phyloP scores from a whole-genome alignment of 2,113 vertebrate genomes.

The Entomyzon cyanotis region DNA sequence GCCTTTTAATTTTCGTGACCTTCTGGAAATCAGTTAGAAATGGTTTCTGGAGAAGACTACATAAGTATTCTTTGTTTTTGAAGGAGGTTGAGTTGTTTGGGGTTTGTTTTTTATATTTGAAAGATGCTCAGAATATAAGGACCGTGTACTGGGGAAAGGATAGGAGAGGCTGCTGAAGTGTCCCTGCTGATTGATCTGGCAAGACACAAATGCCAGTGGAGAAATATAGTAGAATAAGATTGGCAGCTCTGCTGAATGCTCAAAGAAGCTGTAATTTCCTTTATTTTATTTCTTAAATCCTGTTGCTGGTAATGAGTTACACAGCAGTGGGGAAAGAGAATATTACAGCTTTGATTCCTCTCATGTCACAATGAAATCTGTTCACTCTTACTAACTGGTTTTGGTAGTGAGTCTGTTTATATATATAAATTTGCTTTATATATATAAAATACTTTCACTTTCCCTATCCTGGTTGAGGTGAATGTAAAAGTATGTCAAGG shows the following conservation, averaged over 20 bases:
- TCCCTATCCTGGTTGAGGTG: constrained; percentile 73
- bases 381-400: constrained; percentile 69
- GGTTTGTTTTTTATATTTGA: constrained; percentile 12
- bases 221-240: constrained; percentile 39
- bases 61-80: constrained; percentile 44
- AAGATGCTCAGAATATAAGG: constrained; percentile 65
- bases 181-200: constrained; percentile 50
- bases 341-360: not conserved
- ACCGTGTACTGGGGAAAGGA: constrained; percentile 1
- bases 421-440: constrained; percentile 72
- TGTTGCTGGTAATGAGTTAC: constrained; percentile 11
- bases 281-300: constrained; percentile 4
- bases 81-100: constrained; percentile 27
- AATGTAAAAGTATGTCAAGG: constrained; percentile 75
- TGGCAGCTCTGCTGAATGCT: constrained; percentile 35
- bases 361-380: constrained; percentile 42
- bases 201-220: constrained; percentile 31
- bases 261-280: constrained; percentile 36
- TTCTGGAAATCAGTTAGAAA: constrained; percentile 60
- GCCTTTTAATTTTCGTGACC: constrained; percentile 61
- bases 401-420: constrained; percentile 74
- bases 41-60: constrained; percentile 65
- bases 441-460: constrained; percentile 78
- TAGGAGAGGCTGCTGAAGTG: constrained; percentile 59
- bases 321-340: constrained; percentile 1